These are phyloP conservation scores for Geotrupes spiniger DNA, from an alignment of 2,888 invertebrate genomes.

Conservation along the genomic window DNA sequence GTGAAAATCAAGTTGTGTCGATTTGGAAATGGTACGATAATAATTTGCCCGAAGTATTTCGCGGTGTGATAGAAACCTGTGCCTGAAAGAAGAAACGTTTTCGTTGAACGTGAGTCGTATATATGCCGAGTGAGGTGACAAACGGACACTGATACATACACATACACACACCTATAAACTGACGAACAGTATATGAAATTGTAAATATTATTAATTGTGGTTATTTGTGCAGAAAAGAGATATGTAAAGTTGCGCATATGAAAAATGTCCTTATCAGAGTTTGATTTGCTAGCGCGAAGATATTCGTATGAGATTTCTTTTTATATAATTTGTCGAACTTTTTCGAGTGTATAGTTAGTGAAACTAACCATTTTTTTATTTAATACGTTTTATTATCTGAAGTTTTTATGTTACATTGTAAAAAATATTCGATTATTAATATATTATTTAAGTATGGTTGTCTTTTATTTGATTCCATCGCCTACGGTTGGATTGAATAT, in stretches of 20 bases:
- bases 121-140: slow-evolving; percentile 2
- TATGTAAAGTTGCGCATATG: slow-evolving; percentile 13
- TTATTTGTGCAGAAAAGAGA: slow-evolving; percentile 12
- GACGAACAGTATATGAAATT: slow-evolving; percentile 28
- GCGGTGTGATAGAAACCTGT: slow-evolving; percentile 1
- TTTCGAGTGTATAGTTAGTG: slow-evolving; percentile 10
- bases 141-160: slow-evolving; percentile 3
- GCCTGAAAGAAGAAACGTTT: slow-evolving; percentile 5
- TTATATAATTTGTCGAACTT: slow-evolving; percentile 6
- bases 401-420: slow-evolving; percentile 22
- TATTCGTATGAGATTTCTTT: slow-evolving; percentile 14
- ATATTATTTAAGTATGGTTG: slow-evolving; percentile 21
- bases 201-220: slow-evolving; percentile 21
- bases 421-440: slow-evolving; percentile 25
- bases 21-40: no score
- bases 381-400: slow-evolving; percentile 5
- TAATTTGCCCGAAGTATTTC: no score
- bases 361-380: slow-evolving; percentile 14
- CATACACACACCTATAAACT: slow-evolving; percentile 18
- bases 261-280: slow-evolving; percentile 12
- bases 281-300: slow-evolving; percentile 8
- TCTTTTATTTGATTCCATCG: slow-evolving; percentile 11
- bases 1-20: no score
- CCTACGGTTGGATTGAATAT: not conserved
- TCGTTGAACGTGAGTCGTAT: slow-evolving; percentile 4